phyloP scores from a whole-genome alignment of 2,113 vertebrate species.

The Oryzias javanicus region DNA sequence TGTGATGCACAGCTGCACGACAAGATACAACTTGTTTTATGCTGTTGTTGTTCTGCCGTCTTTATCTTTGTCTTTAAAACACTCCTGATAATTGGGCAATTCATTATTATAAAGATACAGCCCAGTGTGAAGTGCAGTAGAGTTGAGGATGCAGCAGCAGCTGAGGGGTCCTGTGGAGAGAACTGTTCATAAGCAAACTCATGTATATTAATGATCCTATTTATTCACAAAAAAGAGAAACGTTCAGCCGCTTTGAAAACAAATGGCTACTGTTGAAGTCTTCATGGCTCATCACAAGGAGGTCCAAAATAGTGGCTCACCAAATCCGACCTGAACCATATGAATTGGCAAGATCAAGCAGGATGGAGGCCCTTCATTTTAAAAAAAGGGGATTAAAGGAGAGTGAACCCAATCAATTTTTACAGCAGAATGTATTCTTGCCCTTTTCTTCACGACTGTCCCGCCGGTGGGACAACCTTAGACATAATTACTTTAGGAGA shows the following conservation, averaged over 20 bases:
- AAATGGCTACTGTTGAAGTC: no score
- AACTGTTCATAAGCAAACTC: slow-evolving; percentile 17
- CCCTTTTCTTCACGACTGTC: no score
- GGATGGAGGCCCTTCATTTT: no score
- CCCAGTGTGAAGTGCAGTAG: slow-evolving; percentile 62
- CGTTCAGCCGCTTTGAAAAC: background rate
- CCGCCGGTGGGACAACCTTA: no score
- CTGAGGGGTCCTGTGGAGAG: slow-evolving; percentile 37
- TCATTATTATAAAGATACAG: slow-evolving; percentile 67
- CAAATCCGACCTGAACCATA: no score
- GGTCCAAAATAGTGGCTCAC: no score
- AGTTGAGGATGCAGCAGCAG: slow-evolving; percentile 15
- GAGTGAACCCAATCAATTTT: no score
- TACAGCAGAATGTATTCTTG: no score
- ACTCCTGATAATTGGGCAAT: slow-evolving; percentile 69
- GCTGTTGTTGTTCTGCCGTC: slow-evolving; percentile 62
- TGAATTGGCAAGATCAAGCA: no score
- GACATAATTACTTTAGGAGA: no score
- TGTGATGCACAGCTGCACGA: slow-evolving; percentile 56
- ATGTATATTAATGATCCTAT: slow-evolving; percentile 4
- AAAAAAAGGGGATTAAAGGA: no score
- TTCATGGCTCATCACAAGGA: no score
- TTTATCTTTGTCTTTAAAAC: slow-evolving; percentile 68
- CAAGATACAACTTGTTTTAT: slow-evolving; percentile 62
- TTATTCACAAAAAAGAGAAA: background rate